These are phyloP conservation scores for Atherinomorus stipes DNA, from an alignment of 2,113 vertebrate genomes.

Conservation along the genomic window DNA sequence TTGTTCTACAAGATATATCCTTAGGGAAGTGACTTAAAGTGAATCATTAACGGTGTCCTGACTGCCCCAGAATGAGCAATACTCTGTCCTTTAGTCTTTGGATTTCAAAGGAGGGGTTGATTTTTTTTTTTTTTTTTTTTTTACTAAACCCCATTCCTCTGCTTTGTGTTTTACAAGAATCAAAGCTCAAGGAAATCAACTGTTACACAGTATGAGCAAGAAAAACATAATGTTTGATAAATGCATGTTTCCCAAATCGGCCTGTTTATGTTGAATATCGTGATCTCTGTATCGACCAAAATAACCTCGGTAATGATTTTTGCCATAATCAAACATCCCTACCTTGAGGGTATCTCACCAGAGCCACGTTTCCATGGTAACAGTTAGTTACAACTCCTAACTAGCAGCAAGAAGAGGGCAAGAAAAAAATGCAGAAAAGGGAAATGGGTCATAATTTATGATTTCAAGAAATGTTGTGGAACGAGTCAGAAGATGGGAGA, in stretches of 20 bases:
- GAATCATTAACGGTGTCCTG: neutral
- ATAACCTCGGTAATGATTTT: neutral
- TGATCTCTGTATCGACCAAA: neutral
- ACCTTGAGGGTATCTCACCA: neutral
- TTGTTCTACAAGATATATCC: slow-evolving; percentile 1
- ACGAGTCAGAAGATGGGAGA: neutral
- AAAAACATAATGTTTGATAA: neutral
- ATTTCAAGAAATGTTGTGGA: neutral
- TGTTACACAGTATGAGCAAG: neutral
- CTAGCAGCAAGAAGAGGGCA: neutral
- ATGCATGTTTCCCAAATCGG: neutral
- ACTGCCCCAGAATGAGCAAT: neutral
- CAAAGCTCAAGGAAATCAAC: neutral
- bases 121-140: neutral
- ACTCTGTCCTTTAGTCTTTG: neutral
- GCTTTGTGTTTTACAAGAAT: neutral
- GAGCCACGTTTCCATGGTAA: neutral
- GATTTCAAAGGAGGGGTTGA: neutral
- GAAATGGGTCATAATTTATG: neutral
- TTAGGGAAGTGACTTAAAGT: neutral
- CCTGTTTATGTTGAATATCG: neutral
- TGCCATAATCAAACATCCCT: neutral
- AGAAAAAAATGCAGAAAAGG: neutral
- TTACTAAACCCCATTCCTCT: neutral
- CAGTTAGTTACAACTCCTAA: neutral